phyloP scores from a whole-genome alignment of 2,113 vertebrate species.

The Hypanus sabinus region DNA sequence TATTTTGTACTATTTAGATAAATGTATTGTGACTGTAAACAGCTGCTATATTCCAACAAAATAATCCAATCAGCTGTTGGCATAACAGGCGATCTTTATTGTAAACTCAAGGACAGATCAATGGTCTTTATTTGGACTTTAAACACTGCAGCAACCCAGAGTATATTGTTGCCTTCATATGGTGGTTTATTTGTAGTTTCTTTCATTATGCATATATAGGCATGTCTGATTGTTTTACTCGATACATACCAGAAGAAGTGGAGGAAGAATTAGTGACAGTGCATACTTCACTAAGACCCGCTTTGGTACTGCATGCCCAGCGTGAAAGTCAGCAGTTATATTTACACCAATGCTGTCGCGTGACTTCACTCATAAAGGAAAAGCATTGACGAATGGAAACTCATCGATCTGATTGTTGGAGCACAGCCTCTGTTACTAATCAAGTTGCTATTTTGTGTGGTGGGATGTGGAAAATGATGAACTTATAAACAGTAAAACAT shows the following conservation, averaged over 20 bases:
- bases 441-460: background rate
- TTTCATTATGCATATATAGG: background rate
- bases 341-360: background rate
- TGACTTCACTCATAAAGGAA: background rate
- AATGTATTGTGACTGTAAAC: background rate
- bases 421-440: background rate
- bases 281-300: background rate
- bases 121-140: background rate
- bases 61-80: background rate
- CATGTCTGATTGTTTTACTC: background rate
- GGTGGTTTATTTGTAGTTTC: background rate
- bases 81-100: background rate
- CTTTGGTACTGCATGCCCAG: background rate
- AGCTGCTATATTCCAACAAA: background rate
- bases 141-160: background rate
- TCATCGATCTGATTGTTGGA: background rate
- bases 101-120: slow-evolving; percentile 30
- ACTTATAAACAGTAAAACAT: background rate
- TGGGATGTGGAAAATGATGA: background rate
- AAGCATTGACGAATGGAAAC: background rate
- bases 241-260: background rate
- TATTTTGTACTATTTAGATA: background rate
- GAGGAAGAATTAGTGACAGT: background rate
- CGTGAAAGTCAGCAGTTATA: background rate
- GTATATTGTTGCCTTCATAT: background rate